A percentile compares a stretch with the other conserved stretches of the same genome.
phyloP scores from a whole-genome alignment of 2,113 vertebrate genomes.

The Phylloscopus trochilus region DNA sequence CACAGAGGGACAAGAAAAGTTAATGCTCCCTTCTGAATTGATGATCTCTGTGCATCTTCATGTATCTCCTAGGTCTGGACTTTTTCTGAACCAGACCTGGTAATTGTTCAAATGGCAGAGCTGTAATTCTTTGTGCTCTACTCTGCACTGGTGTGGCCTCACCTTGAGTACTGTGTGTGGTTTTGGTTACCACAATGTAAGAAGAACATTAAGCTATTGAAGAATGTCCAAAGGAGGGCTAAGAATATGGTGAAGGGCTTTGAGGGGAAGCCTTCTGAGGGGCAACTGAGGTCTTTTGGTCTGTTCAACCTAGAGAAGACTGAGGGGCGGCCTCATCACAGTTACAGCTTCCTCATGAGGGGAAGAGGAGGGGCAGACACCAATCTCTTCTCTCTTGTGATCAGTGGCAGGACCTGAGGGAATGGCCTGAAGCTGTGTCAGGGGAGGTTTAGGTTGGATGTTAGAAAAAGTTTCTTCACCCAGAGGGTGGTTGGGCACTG shows the following conservation, averaged over 20 bases:
- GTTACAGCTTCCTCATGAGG: not conserved
- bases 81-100: not conserved
- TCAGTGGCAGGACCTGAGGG: not conserved
- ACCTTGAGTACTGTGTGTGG: accelerated
- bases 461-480: not conserved
- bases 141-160: no score
- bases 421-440: not conserved
- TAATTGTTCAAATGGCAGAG: not conserved
- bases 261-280: not conserved
- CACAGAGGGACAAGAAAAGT: not conserved
- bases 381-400: not conserved
- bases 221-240: not conserved
- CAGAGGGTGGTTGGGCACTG: not conserved
- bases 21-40: not conserved
- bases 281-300: not conserved
- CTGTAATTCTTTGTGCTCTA: not conserved
- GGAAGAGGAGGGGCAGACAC: not conserved
- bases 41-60: not conserved
- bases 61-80: not conserved
- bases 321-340: not conserved
- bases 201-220: not conserved
- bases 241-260: not conserved
- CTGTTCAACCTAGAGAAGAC: not conserved
- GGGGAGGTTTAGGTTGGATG: not conserved
- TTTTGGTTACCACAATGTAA: not conserved